Evolutionary conservation across 2,113 vertebrate species (phyloP), one percentile per base, ranked within the genome.

Genomic region (Lepus timidus): DNA sequence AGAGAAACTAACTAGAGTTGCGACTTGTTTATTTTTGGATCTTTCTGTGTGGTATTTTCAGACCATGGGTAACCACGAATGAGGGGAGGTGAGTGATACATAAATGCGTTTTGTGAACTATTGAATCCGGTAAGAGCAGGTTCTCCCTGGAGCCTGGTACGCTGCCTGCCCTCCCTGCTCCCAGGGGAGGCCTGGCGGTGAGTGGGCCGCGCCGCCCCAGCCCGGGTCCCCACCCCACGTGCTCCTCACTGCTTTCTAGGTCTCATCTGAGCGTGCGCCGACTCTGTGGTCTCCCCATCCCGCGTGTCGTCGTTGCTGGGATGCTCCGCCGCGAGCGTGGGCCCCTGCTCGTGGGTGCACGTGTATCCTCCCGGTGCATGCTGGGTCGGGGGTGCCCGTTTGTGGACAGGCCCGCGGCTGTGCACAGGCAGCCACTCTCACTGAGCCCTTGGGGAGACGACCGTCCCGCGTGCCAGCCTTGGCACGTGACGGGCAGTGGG

Each of bases 381-480:
- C 1, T 11, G 52, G 79, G 9, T 52, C 13, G 0, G 44, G 39
- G 39, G 1, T 20, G 68, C 33, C 1, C 2, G 0, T 9, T 49
- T 61, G 52, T 17, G 7, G 33, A 17, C 16, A 7, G 33, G 31
- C 4, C 25, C 3, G 12, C 27, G 78, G 29, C 33, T 19, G n/a
- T 27, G 31, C 22, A 17, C 29, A 19, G 33, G 75, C 2, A 19
- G 14, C 22, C 88, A 80, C 36, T 62, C 33, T 6, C 1, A 2
- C 51, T 11, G 4, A 13, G 51, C 49, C 22, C 20, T 13, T 29
- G 62, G 70, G 70, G 49, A 25, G 13, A 27, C 12, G 23, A 44
- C 0, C 1, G 0, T 12, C 19, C 13, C 0, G 1, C 5, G 17
- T 23, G n/a, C 23, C 19, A 9, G 29, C 9, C 33, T 33, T 13